Conservation (phyloP, 2,113 vertebrate genomes). For the Amazona vittata region DNA sequence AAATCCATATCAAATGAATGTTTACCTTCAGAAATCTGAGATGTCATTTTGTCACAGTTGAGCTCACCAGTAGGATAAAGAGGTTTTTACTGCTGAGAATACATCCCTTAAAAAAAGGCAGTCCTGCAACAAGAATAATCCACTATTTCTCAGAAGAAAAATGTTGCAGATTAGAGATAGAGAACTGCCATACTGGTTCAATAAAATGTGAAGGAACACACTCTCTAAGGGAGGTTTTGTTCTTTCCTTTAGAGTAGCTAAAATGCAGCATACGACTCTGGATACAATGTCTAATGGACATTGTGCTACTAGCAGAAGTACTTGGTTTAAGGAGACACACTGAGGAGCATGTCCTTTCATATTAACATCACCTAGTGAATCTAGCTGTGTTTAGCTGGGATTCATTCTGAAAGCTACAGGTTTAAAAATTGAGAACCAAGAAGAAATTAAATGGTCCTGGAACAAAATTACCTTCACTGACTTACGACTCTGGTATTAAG, state of each 20-base stretch:
- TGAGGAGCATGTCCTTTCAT: neutral
- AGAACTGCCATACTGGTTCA: neutral
- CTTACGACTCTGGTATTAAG: neutral
- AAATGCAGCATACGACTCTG: neutral
- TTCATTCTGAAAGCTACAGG: neutral
- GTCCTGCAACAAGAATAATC: neutral
- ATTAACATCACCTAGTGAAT: neutral
- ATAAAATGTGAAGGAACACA: neutral
- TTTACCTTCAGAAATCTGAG: slow-evolving; percentile 33
- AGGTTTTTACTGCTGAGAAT: neutral
- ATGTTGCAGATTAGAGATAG: neutral
- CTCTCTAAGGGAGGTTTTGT: neutral
- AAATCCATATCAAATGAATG: neutral
- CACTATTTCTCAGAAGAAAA: neutral
- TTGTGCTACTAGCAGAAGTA: neutral
- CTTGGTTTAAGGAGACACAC: neutral
- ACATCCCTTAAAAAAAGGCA: neutral
- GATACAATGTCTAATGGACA: neutral
- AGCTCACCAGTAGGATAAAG: neutral
- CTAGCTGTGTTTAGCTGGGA: neutral
- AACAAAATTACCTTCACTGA: neutral
- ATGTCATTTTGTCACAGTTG: neutral
- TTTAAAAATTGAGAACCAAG: neutral
- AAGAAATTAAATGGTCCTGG: neutral
- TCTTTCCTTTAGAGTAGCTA: neutral